Percentiles rank a stretch among this genome's conserved stretches.
Conservation (phyloP, 2,888 invertebrate species). For the Trichacis sp. region DNA sequence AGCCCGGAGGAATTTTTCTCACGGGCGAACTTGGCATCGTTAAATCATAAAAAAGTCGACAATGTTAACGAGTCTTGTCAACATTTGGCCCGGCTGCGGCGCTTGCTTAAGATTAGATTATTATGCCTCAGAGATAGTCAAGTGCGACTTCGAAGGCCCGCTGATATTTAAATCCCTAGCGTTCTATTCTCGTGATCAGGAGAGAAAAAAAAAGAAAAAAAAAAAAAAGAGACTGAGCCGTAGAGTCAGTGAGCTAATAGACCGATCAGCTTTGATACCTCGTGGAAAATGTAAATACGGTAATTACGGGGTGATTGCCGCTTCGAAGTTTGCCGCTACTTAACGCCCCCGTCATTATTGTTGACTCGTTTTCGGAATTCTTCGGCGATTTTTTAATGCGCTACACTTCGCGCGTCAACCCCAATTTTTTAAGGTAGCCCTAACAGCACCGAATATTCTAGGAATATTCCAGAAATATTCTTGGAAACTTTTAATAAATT, state of each 20-base stretch:
- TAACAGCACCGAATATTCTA: too few species aligned
- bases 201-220: too few species aligned
- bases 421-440: too few species aligned
- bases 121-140: slow-evolving; percentile 39
- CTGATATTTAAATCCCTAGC: slow-evolving; percentile 52
- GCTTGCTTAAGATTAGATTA: slow-evolving; percentile 49
- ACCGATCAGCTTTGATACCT: slow-evolving; percentile 25
- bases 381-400: too few species aligned
- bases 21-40: background rate
- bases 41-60: slow-evolving; percentile 3
- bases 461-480: too few species aligned
- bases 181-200: slow-evolving; percentile 52
- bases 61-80: slow-evolving; percentile 46
- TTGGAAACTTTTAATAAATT: too few species aligned
- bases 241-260: slow-evolving; percentile 21
- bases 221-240: slow-evolving; percentile 34
- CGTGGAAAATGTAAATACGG: slow-evolving; percentile 25
- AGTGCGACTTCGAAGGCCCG: slow-evolving; percentile 43
- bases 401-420: too few species aligned
- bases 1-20: background rate
- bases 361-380: too few species aligned
- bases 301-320: slow-evolving; percentile 13
- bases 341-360: too few species aligned
- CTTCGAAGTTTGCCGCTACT: too few species aligned
- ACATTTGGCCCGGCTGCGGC: slow-evolving; percentile 46